Evolutionary conservation across 2,797 vertebrate genomes (phyloP).

Genomic region (Necrosyrtes monachus): DNA sequence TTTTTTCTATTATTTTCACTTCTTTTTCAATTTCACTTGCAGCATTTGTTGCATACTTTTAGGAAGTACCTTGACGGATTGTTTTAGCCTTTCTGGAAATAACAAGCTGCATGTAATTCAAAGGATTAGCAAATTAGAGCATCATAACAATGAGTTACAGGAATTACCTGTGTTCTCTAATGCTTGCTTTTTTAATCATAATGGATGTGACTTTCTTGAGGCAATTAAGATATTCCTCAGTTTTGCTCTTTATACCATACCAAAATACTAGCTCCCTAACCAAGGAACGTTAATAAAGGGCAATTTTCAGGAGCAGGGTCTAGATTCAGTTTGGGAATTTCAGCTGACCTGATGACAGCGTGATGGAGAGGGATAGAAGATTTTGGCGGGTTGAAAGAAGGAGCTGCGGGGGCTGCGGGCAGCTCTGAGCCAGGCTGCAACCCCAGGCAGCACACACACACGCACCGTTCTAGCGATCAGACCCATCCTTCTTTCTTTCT

Average conservation of each 20-base stretch:
- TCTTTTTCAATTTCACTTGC: not conserved
- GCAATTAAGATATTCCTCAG: not conserved
- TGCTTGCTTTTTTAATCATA: not conserved
- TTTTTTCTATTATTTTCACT: not conserved
- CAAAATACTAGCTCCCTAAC: not conserved
- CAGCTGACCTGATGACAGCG: not conserved
- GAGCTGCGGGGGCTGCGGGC: not conserved
- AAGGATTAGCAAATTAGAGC: not conserved
- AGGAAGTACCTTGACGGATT: not conserved
- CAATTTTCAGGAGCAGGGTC: not conserved
- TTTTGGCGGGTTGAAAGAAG: not conserved
- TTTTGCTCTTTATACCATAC: not conserved
- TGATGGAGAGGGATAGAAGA: not conserved
- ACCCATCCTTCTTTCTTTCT: not conserved
- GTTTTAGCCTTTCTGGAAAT: slow-evolving; percentile 3
- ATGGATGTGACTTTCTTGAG: not conserved
- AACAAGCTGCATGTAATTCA: not conserved
- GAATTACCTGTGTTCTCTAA: not conserved
- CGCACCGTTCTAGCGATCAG: not conserved
- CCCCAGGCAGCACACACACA: not conserved
- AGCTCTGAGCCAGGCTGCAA: not conserved
- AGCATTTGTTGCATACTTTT: not conserved
- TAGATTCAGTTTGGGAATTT: not conserved
- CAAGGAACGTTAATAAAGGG: accelerated
- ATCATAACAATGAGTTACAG: not conserved